These are phyloP conservation scores for Andricus quercusramuli DNA, from an alignment of 2,888 invertebrate species.

Conservation along the genomic window DNA sequence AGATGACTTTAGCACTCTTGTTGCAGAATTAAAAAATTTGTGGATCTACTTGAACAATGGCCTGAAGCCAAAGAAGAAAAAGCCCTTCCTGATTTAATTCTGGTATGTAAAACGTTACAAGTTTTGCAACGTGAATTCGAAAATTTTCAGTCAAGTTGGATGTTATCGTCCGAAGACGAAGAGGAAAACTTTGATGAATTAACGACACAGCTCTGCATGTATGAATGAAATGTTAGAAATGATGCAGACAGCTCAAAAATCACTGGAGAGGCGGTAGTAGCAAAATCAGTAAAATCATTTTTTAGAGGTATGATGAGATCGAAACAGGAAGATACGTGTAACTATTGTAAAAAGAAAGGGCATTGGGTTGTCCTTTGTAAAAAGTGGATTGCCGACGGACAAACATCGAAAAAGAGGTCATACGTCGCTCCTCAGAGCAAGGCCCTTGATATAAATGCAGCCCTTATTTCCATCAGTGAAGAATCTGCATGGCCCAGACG, in stretches of 20 bases:
- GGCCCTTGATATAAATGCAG: too few species aligned
- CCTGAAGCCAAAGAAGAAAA: conserved; percentile 59
- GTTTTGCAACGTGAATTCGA: conserved; percentile 47
- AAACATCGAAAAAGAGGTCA: too few species aligned
- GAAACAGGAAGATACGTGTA: too few species aligned
- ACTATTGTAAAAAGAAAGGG: too few species aligned
- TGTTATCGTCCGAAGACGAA: conserved; percentile 52
- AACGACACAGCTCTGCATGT: conserved; percentile 52
- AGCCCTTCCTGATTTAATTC: conserved; percentile 58
- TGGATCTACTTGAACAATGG: conserved; percentile 64
- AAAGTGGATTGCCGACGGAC: too few species aligned
- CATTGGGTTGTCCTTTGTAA: too few species aligned
- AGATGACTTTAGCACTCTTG: conserved; percentile 65
- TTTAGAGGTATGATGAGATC: too few species aligned
- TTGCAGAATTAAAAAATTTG: conserved; percentile 60
- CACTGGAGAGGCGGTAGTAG: too few species aligned
- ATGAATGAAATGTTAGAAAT: conserved; percentile 53
- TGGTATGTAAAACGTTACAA: conserved; percentile 61
- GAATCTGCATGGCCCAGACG: too few species aligned
- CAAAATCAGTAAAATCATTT: too few species aligned
- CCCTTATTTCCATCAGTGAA: too few species aligned
- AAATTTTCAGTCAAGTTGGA: conserved; percentile 49
- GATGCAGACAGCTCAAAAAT: conserved; percentile 7
- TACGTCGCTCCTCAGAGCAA: too few species aligned
- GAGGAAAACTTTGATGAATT: conserved; percentile 55